Evolutionary conservation across 2,888 invertebrate species (phyloP).

Genomic region (Brachylomia viminalis): DNA sequence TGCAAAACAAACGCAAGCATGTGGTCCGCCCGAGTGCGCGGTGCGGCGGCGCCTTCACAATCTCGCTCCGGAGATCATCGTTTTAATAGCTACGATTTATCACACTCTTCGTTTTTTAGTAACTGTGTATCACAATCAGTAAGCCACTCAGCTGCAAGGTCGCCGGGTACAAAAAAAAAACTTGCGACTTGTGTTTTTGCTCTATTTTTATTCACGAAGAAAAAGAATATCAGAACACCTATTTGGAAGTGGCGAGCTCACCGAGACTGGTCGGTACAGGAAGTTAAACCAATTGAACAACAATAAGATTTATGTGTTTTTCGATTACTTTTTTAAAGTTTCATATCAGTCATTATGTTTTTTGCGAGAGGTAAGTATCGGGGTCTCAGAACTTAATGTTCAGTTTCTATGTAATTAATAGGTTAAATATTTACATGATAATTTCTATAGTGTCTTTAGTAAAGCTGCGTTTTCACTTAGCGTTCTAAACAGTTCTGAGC

Average conservation of each 20-base stretch:
- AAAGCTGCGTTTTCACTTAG: background rate
- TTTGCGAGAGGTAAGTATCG: constrained; percentile 42
- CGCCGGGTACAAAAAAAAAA: constrained; percentile 84
- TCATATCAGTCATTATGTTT: constrained; percentile 65
- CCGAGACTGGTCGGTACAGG: constrained; percentile 87
- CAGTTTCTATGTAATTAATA: constrained; percentile 43
- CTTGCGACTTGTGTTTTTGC: constrained; percentile 84
- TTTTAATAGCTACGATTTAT: constrained; percentile 84
- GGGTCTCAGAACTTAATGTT: constrained; percentile 33
- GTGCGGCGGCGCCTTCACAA: constrained; percentile 56
- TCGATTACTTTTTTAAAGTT: constrained; percentile 80
- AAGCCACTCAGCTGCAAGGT: constrained; percentile 88
- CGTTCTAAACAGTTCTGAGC: no score
- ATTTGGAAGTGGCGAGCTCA: constrained; percentile 85
- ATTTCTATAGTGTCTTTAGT: constrained; percentile 32
- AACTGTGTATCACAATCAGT: constrained; percentile 87
- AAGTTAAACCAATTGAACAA: constrained; percentile 87
- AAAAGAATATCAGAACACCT: constrained; percentile 88
- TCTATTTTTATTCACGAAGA: constrained; percentile 87
- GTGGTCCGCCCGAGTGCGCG: constrained; percentile 29
- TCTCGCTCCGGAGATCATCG: constrained; percentile 70
- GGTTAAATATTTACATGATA: constrained; percentile 55
- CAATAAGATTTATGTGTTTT: constrained; percentile 88
- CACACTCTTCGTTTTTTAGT: constrained; percentile 85
- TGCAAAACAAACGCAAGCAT: constrained; percentile 52